A percentile compares a stretch with the other conserved stretches of the same genome.
Evolutionary conservation across 2,888 invertebrate species (phyloP).

Genomic region (Cistogaster globosa): DNA sequence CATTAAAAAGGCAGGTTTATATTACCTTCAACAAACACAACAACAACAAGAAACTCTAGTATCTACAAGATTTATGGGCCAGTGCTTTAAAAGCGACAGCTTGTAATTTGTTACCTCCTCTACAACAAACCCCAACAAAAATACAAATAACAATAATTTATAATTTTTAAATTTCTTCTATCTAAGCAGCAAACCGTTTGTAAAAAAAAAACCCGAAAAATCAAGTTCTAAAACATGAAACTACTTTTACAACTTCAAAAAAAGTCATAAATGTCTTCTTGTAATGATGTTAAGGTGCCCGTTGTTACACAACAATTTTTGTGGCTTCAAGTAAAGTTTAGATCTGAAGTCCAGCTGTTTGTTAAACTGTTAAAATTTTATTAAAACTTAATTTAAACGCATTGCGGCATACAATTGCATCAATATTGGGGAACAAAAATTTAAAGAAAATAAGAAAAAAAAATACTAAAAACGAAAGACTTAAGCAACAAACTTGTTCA

Average conservation of each 20-base stretch:
- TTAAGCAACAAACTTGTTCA: constrained; percentile 71
- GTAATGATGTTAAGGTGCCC: not conserved
- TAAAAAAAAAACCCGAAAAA: not conserved
- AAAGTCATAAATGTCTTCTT: constrained; percentile 19
- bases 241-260: not conserved
- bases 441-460: constrained; percentile 3
- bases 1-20: no score
- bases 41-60: no score
- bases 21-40: no score
- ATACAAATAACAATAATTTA: no score
- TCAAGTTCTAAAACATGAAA: constrained; percentile 24
- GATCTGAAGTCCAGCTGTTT: not conserved
- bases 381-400: constrained; percentile 43
- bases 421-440: constrained; percentile 16
- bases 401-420: constrained; percentile 49
- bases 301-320: constrained; percentile 28
- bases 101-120: constrained; percentile 8
- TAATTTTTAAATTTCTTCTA: no score
- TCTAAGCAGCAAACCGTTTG: no score
- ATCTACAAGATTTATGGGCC: constrained; percentile 19
- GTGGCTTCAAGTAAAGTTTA: constrained; percentile 21
- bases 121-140: no score
- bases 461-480: constrained; percentile 65
- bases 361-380: constrained; percentile 30
- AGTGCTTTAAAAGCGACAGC: constrained; percentile 25